Evolutionary conservation across 2,888 invertebrate genomes (phyloP).

Genomic region (Cartodere bifasciata): DNA sequence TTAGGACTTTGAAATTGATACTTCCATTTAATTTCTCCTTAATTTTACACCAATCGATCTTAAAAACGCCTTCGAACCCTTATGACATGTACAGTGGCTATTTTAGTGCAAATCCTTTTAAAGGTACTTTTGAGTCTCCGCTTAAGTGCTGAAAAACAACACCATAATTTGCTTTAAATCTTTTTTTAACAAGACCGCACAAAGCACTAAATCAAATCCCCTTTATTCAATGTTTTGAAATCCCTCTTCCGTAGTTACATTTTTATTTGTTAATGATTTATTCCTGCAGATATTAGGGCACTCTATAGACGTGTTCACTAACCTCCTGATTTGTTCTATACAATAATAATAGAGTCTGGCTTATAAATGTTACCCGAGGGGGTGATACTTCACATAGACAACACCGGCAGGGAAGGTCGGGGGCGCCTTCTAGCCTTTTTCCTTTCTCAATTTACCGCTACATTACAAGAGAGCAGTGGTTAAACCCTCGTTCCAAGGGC

Average conservation of each 20-base stretch:
- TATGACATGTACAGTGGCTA: too few species aligned
- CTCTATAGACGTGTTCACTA: constrained; percentile 35
- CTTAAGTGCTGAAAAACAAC: too few species aligned
- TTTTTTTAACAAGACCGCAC: too few species aligned
- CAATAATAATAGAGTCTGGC: constrained; percentile 39
- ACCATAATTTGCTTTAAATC: too few species aligned
- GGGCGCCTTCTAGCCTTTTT: constrained; percentile 17
- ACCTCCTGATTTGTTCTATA: constrained; percentile 39
- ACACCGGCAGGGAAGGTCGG: too few species aligned
- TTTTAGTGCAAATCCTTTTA: too few species aligned
- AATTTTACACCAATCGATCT: too few species aligned
- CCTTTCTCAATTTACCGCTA: constrained; percentile 37
- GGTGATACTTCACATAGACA: constrained; percentile 38
- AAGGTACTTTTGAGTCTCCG: too few species aligned
- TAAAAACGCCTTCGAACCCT: too few species aligned
- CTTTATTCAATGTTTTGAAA: constrained; percentile 13
- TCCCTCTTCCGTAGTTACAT: constrained; percentile 28
- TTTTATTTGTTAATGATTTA: constrained; percentile 37
- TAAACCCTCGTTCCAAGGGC: constrained; percentile 24
- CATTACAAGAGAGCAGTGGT: constrained; percentile 36
- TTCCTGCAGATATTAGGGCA: constrained; percentile 35
- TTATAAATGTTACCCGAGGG: constrained; percentile 36
- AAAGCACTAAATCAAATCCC: constrained; percentile 15
- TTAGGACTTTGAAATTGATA: too few species aligned
- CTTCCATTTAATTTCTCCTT: too few species aligned